phyloP scores from a whole-genome alignment of 2,797 vertebrate species.

The Mormyrus proboscirostris region DNA sequence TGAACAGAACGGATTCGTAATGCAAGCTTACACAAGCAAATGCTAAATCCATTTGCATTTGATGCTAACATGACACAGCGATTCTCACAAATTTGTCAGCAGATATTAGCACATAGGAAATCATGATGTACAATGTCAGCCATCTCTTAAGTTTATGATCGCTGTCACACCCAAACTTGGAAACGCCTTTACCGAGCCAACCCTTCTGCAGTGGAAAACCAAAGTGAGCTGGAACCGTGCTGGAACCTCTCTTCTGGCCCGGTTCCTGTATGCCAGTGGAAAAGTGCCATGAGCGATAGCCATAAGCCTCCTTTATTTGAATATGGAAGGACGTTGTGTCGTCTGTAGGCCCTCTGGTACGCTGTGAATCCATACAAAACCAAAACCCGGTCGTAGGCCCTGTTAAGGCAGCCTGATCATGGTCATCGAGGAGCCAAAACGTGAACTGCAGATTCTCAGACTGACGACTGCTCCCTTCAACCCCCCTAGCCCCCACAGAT shows the following conservation, averaged over 20 bases:
- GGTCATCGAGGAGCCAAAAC: background rate
- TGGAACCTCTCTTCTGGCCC: background rate
- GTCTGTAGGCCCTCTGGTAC: background rate
- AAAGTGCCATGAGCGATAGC: background rate
- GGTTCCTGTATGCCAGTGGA: background rate
- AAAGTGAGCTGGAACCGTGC: background rate
- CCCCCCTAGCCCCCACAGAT: constrained; percentile 44
- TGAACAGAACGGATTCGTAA: background rate
- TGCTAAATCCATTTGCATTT: background rate
- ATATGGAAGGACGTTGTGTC: background rate
- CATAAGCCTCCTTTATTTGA: background rate
- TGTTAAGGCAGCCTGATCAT: background rate
- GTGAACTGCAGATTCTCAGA: background rate
- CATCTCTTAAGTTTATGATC: background rate
- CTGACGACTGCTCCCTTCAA: constrained; percentile 48
- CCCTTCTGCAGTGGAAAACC: background rate
- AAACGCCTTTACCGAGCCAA: background rate
- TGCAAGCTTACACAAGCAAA: background rate
- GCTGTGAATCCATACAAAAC: background rate
- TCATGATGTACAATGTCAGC: background rate
- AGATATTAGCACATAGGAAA: background rate
- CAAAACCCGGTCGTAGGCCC: background rate
- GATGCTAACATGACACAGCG: background rate
- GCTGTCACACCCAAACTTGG: background rate
- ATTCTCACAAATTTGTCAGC: background rate